Conservation (phyloP, 2,113 vertebrate genomes). For the Prionailurus bengalensis region DNA sequence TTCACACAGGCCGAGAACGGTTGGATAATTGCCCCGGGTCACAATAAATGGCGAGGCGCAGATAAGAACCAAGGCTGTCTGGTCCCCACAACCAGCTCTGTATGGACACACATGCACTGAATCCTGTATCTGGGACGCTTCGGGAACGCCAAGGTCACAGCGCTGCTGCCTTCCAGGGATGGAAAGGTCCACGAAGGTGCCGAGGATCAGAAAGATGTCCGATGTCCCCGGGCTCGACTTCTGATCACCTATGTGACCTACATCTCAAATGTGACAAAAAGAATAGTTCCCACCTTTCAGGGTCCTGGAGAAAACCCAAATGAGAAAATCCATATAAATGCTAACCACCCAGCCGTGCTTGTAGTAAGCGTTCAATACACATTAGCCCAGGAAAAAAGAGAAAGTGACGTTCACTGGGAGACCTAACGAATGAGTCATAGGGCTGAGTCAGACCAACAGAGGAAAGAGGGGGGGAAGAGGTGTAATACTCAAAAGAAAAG, state of each 20-base stretch:
- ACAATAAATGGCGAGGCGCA: background rate
- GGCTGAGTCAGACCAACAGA: background rate
- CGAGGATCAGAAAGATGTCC: background rate
- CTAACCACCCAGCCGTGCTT: background rate
- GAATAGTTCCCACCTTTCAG: background rate
- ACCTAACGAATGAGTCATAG: background rate
- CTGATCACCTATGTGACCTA: fast-evolving
- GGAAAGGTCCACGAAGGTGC: background rate
- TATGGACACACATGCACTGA: fast-evolving
- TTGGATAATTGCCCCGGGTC: background rate
- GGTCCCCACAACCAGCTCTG: background rate
- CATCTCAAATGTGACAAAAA: background rate
- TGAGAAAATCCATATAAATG: background rate
- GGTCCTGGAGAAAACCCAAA: background rate
- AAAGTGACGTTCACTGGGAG: background rate
- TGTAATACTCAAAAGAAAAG: background rate
- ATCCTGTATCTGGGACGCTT: background rate
- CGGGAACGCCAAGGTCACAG: background rate
- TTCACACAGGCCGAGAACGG: background rate
- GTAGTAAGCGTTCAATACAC: background rate
- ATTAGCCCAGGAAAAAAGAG: background rate
- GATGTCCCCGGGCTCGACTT: too few relatives aligned
- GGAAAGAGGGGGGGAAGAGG: background rate
- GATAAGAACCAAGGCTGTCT: background rate
- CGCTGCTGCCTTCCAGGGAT: background rate